Conservation (phyloP, 2,888 invertebrate species). For the Drosophila incognita region DNA sequence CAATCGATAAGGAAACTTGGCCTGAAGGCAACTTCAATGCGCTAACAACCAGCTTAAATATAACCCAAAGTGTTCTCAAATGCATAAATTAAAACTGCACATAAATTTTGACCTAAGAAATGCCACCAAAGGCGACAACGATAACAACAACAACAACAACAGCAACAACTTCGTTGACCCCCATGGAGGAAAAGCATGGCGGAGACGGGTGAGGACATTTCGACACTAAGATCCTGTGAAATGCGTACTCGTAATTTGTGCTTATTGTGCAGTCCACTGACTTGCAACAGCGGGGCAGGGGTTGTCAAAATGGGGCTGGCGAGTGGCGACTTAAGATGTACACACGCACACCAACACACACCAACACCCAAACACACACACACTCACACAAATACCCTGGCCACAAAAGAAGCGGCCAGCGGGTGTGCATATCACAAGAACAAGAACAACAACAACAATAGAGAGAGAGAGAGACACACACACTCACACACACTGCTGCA, state of each 20-base stretch:
- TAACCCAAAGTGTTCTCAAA: conserved; percentile 38
- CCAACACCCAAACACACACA: conserved; percentile 14
- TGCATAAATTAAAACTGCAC: conserved; percentile 68
- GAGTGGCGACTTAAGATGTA: conserved; percentile 36
- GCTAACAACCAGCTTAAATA: not conserved
- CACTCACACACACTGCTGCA: conserved; percentile 5
- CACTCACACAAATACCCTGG: conserved; percentile 4
- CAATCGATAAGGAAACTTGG: not conserved
- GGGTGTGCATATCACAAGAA: conserved; percentile 40
- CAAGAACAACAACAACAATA: conserved; percentile 35
- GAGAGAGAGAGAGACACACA: not conserved
- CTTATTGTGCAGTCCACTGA: conserved; percentile 67
- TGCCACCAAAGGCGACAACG: conserved; percentile 38
- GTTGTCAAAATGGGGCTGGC: conserved; percentile 1
- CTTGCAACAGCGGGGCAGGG: conserved; percentile 20
- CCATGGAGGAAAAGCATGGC: conserved; percentile 41
- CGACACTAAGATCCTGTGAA: conserved; percentile 30
- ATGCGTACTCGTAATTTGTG: conserved; percentile 73
- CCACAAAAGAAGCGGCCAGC: conserved; percentile 71
- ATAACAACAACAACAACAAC: conserved; percentile 5
- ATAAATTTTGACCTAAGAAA: conserved; percentile 70
- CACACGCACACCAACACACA: not conserved
- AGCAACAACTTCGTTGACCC: conserved; percentile 52
- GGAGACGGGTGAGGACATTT: conserved; percentile 5
- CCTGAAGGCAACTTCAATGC: not conserved